These are phyloP conservation scores for Sciaenops ocellatus DNA, from an alignment of 2,797 vertebrate genomes.

Conservation along the genomic window DNA sequence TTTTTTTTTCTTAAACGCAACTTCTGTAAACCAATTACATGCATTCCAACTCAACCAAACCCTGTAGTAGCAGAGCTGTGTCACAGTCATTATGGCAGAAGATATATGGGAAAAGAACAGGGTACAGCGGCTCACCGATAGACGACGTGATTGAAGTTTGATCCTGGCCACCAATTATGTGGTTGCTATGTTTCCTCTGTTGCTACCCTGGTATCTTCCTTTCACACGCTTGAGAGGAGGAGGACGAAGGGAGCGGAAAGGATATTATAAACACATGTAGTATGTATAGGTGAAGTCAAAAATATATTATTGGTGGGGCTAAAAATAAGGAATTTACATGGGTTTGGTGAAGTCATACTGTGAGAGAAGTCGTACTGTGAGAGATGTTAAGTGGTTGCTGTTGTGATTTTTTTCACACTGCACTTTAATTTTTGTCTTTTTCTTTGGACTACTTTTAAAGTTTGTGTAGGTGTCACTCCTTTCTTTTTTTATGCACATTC, in stretches of 20 bases:
- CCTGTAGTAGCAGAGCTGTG: conserved; percentile 64
- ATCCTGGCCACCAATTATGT: conserved; percentile 74
- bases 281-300: conserved; percentile 31
- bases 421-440: neutral
- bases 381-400: neutral
- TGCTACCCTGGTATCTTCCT: conserved; percentile 70
- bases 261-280: conserved; percentile 52
- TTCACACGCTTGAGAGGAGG: conserved; percentile 61
- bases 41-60: conserved; percentile 60
- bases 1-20: conserved; percentile 50
- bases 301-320: neutral
- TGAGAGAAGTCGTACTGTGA: neutral
- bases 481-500: neutral
- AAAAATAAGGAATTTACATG: conserved; percentile 5
- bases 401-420: neutral
- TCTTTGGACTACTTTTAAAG: neutral
- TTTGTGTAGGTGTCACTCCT: neutral
- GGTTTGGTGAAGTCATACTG: neutral
- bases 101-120: conserved; percentile 68
- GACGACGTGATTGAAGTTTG: conserved; percentile 73
- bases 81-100: conserved; percentile 61
- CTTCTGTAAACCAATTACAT: conserved; percentile 66
- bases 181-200: conserved; percentile 77
- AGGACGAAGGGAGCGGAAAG: conserved; percentile 30
- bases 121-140: conserved; percentile 49